phyloP scores from a whole-genome alignment of 2,797 vertebrate species.

The Picus viridis region DNA sequence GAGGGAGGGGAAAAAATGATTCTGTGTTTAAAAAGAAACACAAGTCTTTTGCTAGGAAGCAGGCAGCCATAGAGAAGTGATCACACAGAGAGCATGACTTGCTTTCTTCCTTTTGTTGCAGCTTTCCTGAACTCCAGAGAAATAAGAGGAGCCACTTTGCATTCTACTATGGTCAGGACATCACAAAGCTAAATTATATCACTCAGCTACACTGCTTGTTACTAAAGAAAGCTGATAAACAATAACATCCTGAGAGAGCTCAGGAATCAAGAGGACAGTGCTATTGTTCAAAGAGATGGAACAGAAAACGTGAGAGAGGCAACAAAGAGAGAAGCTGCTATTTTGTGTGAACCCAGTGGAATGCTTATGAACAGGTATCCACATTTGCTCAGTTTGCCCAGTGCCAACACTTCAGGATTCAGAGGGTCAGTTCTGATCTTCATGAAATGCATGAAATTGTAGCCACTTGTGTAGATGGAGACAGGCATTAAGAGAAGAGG shows the following conservation, averaged over 20 bases:
- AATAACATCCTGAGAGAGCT: conserved; percentile 34
- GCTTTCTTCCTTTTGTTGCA: neutral
- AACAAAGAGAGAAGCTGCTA: neutral
- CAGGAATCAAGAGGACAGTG: neutral
- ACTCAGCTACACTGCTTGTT: neutral
- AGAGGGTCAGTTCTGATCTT: neutral
- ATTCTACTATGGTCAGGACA: neutral
- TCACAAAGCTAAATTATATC: conserved; percentile 50
- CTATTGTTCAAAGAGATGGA: conserved; percentile 1
- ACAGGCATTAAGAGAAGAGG: neutral
- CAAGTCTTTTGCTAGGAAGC: neutral
- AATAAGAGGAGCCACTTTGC: conserved; percentile 21
- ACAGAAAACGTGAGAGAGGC: neutral
- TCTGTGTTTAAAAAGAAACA: neutral
- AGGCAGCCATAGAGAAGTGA: neutral
- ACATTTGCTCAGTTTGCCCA: neutral
- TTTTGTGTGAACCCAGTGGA: neutral
- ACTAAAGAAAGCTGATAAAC: conserved; percentile 43
- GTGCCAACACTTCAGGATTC: neutral
- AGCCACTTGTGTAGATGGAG: neutral
- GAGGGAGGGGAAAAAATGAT: too few species aligned
- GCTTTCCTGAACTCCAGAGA: conserved; percentile 4
- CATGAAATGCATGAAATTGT: neutral
- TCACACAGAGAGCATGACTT: fast-evolving
- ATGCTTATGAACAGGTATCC: neutral